phyloP scores from a whole-genome alignment of 2,888 invertebrate species.

The Corbicula japonica region DNA sequence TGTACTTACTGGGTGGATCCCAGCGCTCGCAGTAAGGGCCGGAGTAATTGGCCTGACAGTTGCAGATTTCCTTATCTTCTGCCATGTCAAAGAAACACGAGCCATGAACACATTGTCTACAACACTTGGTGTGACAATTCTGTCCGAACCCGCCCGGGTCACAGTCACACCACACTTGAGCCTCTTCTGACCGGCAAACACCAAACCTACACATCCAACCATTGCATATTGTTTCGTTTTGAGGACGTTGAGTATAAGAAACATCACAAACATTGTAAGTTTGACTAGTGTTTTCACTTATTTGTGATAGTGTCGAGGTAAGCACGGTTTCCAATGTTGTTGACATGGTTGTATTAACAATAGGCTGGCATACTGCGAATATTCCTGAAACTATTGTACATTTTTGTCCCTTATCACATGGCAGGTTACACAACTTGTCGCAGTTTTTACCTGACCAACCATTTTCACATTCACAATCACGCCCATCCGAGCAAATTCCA shows the following conservation, averaged over 20 bases:
- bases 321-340: not conserved
- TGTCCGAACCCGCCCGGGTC: conserved; percentile 34
- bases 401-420: conserved; percentile 5
- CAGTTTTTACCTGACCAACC: conserved; percentile 19
- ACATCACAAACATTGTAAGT: conserved; percentile 35
- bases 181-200: not conserved
- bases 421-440: conserved; percentile 5
- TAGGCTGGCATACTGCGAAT: not conserved
- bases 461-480: conserved; percentile 9
- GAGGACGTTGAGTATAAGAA: conserved; percentile 18
- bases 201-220: conserved; percentile 38
- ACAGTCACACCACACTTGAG: conserved; percentile 22
- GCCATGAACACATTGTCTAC: conserved; percentile 30
- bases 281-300: not conserved
- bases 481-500: conserved; percentile 12
- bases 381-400: conserved; percentile 4
- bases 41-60: conserved; percentile 29
- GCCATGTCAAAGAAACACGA: conserved; percentile 10
- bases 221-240: conserved; percentile 23
- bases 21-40: conserved; percentile 21
- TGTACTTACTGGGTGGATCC: conserved; percentile 22
- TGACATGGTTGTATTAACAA: not conserved
- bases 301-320: not conserved
- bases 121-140: conserved; percentile 26
- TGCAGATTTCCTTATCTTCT: conserved; percentile 7